A percentile compares a stretch with the other conserved stretches of the same genome.
Evolutionary conservation across 1,140 invertebrate genomes (phyloP).

Genomic region (Sminthurides bifidus): DNA sequence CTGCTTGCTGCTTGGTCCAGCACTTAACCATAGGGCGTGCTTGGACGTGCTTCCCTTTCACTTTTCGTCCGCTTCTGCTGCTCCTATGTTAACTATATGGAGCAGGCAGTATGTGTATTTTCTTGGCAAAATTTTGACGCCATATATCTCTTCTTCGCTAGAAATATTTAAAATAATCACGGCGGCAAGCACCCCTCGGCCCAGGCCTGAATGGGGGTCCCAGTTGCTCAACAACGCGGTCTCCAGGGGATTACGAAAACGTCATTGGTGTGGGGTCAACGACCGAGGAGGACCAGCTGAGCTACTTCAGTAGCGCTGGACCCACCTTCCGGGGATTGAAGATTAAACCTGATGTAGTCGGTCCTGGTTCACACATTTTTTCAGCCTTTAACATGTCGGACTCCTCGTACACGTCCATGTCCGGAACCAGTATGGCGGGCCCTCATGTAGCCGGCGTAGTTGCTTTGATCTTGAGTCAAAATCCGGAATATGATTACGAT

Average conservation of each 20-base stretch:
- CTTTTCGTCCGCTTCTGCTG: too few species aligned
- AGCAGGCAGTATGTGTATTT: too few species aligned
- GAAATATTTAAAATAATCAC: too few species aligned
- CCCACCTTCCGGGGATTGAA: not conserved
- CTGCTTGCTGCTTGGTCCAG: too few species aligned
- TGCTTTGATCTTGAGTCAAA: not conserved
- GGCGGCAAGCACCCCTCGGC: too few species aligned
- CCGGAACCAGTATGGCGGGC: slow-evolving; percentile 1
- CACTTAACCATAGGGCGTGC: too few species aligned
- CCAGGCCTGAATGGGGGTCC: slow-evolving; percentile 7
- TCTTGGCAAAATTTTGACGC: too few species aligned
- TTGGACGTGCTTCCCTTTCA: too few species aligned
- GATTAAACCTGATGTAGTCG: not conserved
- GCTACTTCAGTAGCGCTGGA: slow-evolving; percentile 1
- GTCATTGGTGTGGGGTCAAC: slow-evolving; percentile 12
- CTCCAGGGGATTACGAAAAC: slow-evolving; percentile 2
- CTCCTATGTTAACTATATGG: too few species aligned
- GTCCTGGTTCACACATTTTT: slow-evolving; percentile 3
- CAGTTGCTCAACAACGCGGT: not conserved
- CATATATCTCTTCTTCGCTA: too few species aligned
- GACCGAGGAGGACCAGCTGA: slow-evolving; percentile 4
- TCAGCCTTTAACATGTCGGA: slow-evolving; percentile 1
- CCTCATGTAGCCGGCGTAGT: slow-evolving; percentile 1
- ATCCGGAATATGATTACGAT: not conserved
- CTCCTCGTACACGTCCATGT: not conserved